Percentiles rank a stretch among this genome's conserved stretches.
Conservation (phyloP, 2,113 vertebrate genomes). For the Scalopus aquaticus region DNA sequence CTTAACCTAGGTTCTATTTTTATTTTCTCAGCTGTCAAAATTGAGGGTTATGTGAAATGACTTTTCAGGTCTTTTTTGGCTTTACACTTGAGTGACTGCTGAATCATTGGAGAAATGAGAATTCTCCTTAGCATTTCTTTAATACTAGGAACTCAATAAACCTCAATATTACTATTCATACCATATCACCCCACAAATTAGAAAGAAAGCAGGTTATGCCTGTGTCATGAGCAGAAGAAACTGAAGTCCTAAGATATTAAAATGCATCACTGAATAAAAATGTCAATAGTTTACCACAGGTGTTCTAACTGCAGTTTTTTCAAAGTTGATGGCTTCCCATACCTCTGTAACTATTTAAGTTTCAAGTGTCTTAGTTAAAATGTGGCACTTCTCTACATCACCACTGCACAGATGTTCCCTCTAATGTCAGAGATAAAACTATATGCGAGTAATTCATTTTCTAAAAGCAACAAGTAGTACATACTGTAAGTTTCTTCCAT, state of each 20-base stretch:
- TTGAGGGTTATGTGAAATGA: not conserved
- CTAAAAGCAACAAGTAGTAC: slow-evolving; percentile 63
- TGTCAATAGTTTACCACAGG: not conserved
- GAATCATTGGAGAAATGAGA: slow-evolving; percentile 12
- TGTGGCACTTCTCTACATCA: slow-evolving; percentile 42
- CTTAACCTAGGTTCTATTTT: not conserved
- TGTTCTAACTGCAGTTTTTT: not conserved
- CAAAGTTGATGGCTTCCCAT: not conserved
- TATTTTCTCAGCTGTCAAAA: not conserved
- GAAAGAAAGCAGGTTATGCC: not conserved
- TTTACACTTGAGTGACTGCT: not conserved
- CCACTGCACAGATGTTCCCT: not conserved
- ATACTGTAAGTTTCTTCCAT: slow-evolving; percentile 81
- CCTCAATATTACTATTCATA: not conserved
- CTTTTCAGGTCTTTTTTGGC: not conserved
- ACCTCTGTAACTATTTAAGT: slow-evolving; percentile 5
- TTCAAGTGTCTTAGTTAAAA: slow-evolving; percentile 50
- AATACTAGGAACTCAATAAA: not conserved
- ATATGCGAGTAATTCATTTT: slow-evolving; percentile 48
- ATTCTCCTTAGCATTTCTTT: slow-evolving; percentile 27
- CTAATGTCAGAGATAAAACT: slow-evolving; percentile 29
- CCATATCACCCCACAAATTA: not conserved
- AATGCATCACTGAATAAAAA: slow-evolving; percentile 32
- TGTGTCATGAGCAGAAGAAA: slow-evolving; percentile 16
- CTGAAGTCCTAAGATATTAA: not conserved